These are phyloP conservation scores for Heterodera carotae DNA, from an alignment of 1,140 invertebrate species.

Conservation along the genomic window DNA sequence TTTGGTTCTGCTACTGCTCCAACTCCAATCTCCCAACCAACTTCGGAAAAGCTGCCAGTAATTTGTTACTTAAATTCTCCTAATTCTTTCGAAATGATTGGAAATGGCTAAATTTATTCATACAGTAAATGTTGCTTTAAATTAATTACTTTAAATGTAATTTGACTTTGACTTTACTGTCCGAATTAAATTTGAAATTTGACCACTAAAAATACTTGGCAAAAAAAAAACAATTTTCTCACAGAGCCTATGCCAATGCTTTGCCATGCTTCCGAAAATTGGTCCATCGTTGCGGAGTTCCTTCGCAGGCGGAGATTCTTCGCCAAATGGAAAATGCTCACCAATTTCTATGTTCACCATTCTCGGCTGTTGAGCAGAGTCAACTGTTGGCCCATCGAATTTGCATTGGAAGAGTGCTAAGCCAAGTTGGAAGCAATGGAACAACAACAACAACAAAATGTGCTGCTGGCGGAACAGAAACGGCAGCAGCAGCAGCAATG, in stretches of 20 bases:
- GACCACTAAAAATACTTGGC: background rate
- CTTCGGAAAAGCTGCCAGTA: constrained; percentile 7
- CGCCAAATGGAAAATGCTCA: constrained; percentile 14
- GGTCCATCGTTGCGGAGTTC: background rate
- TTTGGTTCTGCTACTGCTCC: constrained; percentile 11
- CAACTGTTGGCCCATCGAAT: background rate
- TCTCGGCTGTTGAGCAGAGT: background rate
- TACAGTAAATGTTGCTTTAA: too few relatives aligned
- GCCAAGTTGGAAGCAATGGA: background rate
- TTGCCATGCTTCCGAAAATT: background rate
- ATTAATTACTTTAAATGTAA: too few relatives aligned
- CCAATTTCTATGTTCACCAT: background rate
- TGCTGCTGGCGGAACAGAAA: background rate
- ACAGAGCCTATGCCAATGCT: background rate
- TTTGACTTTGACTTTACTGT: too few relatives aligned
- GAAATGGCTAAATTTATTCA: too few relatives aligned
- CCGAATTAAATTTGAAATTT: background rate
- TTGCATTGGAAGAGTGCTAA: background rate
- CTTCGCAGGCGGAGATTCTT: constrained; percentile 6
- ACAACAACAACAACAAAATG: too few relatives aligned
- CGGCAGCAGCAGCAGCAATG: background rate
- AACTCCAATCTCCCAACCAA: constrained; percentile 10
- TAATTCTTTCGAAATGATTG: too few relatives aligned
- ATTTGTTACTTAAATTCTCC: background rate
- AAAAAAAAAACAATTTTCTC: background rate